A percentile compares a stretch with the other conserved stretches of the same genome.
phyloP scores from a whole-genome alignment of 2,888 invertebrate genomes.

The Scaptomyza polygonia region DNA sequence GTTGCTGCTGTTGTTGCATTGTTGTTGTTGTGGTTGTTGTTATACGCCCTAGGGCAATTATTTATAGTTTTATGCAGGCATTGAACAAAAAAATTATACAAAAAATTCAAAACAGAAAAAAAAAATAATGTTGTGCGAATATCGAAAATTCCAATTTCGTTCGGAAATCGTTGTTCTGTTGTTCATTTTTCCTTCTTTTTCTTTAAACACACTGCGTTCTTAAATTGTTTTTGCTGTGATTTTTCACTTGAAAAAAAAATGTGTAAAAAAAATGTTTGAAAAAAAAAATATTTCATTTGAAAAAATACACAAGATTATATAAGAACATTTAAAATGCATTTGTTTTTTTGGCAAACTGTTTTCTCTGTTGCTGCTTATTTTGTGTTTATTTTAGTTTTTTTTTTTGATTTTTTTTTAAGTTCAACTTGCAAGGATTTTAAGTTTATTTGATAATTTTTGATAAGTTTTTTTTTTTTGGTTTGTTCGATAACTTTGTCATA shows the following conservation, averaged over 20 bases:
- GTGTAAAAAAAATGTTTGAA: slow-evolving; percentile 3
- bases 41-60: slow-evolving; percentile 60
- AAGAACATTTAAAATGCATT: slow-evolving; percentile 33
- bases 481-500: slow-evolving; percentile 31
- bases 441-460: slow-evolving; percentile 19
- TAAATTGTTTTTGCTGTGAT: slow-evolving; percentile 10
- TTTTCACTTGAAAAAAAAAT: slow-evolving; percentile 71
- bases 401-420: slow-evolving; percentile 22
- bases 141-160: slow-evolving; percentile 29
- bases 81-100: slow-evolving; percentile 40
- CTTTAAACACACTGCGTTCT: slow-evolving; percentile 27
- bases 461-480: slow-evolving; percentile 29
- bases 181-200: slow-evolving; percentile 8
- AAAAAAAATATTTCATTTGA: too few species aligned
- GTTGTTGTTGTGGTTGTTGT: slow-evolving; percentile 23
- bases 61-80: slow-evolving; percentile 61
- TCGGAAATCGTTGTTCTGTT: slow-evolving; percentile 23
- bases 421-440: slow-evolving; percentile 54
- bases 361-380: slow-evolving; percentile 5
- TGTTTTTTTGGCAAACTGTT: slow-evolving; percentile 11
- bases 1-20: slow-evolving; percentile 23
- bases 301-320: slow-evolving; percentile 56
- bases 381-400: slow-evolving; percentile 12
- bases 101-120: slow-evolving; percentile 42
- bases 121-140: slow-evolving; percentile 16